phyloP scores from a whole-genome alignment of 2,113 vertebrate species.

The Eleginops maclovinus region DNA sequence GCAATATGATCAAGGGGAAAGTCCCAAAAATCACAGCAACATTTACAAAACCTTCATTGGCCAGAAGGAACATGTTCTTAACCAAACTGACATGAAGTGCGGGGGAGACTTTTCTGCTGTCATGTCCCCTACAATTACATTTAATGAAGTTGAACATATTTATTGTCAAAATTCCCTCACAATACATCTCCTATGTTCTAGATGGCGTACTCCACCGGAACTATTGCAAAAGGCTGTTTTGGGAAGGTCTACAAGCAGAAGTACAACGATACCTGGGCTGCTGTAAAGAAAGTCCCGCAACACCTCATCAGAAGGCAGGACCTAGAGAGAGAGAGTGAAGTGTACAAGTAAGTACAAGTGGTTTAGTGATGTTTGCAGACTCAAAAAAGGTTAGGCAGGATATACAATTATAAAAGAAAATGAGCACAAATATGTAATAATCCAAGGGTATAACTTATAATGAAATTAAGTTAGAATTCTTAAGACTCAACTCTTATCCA shows the following conservation, averaged over 20 bases:
- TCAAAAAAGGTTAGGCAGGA: not conserved
- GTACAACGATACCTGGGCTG: slow-evolving; percentile 80
- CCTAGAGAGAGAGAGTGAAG: slow-evolving; percentile 78
- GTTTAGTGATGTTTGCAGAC: not conserved
- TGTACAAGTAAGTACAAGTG: slow-evolving; percentile 78
- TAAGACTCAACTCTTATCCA: not conserved
- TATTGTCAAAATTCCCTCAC: not conserved
- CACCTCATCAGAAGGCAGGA: slow-evolving; percentile 62
- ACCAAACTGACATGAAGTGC: not conserved
- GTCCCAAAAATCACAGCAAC: not conserved
- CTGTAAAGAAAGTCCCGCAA: slow-evolving; percentile 79
- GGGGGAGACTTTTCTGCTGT: not conserved
- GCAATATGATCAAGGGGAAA: slow-evolving; percentile 5
- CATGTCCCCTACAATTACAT: not conserved
- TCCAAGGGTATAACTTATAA: not conserved
- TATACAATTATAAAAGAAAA: not conserved
- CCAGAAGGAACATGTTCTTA: not conserved
- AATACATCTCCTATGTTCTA: not conserved
- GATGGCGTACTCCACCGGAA: slow-evolving; percentile 80
- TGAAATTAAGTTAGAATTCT: not conserved
- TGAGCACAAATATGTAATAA: not conserved
- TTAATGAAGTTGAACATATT: not conserved
- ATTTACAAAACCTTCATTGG: not conserved
- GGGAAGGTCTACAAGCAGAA: slow-evolving; percentile 81
- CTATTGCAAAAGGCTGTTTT: slow-evolving; percentile 78